Conservation (phyloP, 1,140 invertebrate genomes). For the Mercenaria mercenaria region DNA sequence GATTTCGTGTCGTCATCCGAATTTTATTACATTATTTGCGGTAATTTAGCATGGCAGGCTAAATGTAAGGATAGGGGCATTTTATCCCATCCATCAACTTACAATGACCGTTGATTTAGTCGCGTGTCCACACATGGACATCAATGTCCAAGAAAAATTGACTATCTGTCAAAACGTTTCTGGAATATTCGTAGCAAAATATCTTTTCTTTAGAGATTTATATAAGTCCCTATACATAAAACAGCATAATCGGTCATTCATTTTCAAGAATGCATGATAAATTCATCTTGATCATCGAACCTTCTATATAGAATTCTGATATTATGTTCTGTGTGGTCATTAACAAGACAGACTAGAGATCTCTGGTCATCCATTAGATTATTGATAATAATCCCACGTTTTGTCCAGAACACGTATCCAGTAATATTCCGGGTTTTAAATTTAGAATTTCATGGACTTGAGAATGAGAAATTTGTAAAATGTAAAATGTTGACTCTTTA, state of each 20-base stretch:
- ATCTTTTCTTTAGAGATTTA: not conserved
- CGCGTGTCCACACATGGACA: not conserved
- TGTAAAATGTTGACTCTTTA: too few relatives aligned
- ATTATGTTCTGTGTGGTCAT: too few relatives aligned
- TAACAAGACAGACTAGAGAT: too few relatives aligned
- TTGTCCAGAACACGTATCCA: too few relatives aligned
- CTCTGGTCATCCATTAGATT: too few relatives aligned
- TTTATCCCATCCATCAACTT: not conserved
- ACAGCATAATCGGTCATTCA: not conserved
- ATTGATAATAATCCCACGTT: too few relatives aligned
- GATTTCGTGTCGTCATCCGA: not conserved
- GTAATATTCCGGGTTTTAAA: too few relatives aligned
- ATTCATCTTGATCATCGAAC: not conserved
- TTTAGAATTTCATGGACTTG: too few relatives aligned
- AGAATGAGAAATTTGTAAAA: too few relatives aligned
- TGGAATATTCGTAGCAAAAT: not conserved
- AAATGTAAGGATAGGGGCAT: not conserved
- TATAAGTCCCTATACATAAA: not conserved
- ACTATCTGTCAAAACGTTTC: not conserved
- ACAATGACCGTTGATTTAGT: constrained; percentile 1
- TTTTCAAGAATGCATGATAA: not conserved
- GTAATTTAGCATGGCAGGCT: not conserved
- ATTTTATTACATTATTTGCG: not conserved
- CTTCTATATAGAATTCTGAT: too few relatives aligned
- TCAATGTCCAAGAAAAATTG: not conserved